Conservation (phyloP, 92 coral and sea anemone genomes). For the Montipora capitata region DNA sequence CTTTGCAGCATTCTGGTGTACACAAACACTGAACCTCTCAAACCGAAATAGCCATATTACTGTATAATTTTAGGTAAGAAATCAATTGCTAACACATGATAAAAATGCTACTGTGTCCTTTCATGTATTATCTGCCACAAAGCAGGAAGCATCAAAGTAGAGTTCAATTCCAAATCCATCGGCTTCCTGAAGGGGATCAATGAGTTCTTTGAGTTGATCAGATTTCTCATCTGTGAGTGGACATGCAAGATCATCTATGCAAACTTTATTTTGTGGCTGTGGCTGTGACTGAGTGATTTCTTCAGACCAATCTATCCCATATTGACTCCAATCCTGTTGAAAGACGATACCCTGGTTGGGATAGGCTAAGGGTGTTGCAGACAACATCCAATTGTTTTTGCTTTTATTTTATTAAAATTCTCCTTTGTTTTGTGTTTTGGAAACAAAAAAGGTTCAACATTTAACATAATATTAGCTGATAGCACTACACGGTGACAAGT, state of each 20-base stretch:
- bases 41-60: no score
- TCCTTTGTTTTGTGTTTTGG: no score
- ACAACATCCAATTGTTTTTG: no score
- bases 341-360: background rate
- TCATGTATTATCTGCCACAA: conserved; percentile 30
- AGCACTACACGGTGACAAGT: no score
- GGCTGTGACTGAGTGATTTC: conserved; percentile 26
- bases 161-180: conserved; percentile 66
- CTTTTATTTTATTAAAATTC: no score
- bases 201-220: conserved; percentile 30
- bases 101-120: background rate
- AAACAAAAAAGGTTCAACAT: no score
- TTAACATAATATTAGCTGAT: no score
- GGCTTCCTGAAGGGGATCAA: conserved; percentile 61
- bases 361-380: no score
- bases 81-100: no score
- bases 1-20: no score
- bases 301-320: conserved; percentile 66
- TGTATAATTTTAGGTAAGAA: no score
- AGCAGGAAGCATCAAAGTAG: conserved; percentile 53
- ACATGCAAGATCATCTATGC: conserved; percentile 7
- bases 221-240: conserved; percentile 49
- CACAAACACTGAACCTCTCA: no score
- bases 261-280: background rate
- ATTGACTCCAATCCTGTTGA: conserved; percentile 65